phyloP scores from a whole-genome alignment of 2,113 vertebrate genomes.

The Felis chaus region DNA sequence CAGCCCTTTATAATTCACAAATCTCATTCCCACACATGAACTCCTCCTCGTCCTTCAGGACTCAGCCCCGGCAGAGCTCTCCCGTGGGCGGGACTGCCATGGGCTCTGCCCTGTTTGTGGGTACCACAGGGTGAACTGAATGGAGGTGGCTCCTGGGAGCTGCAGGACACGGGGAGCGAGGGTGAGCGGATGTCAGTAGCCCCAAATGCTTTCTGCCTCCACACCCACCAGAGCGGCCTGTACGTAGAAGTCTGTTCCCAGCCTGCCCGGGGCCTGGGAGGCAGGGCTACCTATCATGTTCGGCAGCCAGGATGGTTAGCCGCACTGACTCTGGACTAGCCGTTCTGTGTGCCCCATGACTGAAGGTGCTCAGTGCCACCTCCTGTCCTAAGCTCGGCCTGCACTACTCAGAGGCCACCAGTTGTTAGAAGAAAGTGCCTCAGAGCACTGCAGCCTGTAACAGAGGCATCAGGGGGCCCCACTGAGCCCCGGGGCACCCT shows the following conservation, averaged over 20 bases:
- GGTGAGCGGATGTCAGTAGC: background rate
- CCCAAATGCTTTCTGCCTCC: background rate
- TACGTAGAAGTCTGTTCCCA: background rate
- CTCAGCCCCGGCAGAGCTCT: background rate
- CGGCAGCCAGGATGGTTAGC: background rate
- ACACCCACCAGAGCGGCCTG: rapidly evolving
- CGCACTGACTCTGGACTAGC: background rate
- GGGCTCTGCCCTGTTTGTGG: background rate
- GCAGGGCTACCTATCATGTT: background rate
- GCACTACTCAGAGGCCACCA: background rate
- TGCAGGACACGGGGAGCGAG: background rate
- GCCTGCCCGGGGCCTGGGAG: no score
- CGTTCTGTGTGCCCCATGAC: background rate
- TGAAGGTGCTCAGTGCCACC: background rate
- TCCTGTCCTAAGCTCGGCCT: background rate
- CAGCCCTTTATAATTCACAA: slow-evolving; percentile 33
- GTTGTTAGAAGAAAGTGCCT: background rate
- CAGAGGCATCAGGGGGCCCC: background rate
- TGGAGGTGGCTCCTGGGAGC: rapidly evolving
- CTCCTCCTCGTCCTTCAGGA: background rate
- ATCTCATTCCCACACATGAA: background rate
- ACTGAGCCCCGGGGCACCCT: background rate
- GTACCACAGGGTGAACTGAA: background rate
- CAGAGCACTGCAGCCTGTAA: no score
- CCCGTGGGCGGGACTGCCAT: background rate